Base-by-base conservation (phyloP, 2,888 invertebrate species). In the Pyrgus malvae region DNA sequence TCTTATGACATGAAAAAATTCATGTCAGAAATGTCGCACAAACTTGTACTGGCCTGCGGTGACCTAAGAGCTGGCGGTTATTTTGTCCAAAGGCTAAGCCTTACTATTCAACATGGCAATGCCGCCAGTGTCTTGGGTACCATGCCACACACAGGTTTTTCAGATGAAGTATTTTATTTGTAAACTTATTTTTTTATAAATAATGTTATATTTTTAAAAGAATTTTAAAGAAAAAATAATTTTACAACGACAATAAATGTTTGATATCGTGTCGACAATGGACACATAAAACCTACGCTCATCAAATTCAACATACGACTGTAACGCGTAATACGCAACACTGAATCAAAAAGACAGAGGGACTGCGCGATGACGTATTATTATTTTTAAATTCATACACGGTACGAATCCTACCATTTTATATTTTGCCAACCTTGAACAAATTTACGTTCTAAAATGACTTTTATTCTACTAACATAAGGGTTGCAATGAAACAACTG, bases 321-420 rank as follows among this genome's bases (percentile, higher is more conserved):
- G 72, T 73, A 76, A 76, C 76, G 70, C 70, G 71, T 70, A 75
- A 74, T 68, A 78, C 80, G 83, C 74, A 74, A 83, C 80, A 76
- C 66, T 75, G 78, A 70, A 72, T 75, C 76, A 70, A 81, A 87
- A 86, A 86, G 83, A 87, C 84, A 78, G 76, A 84, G 86, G 81
- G 83, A 78, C 68, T 64, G 66, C 49, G 69, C 70, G 74, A 80
- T 84, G 82, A 84, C 78, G 81, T 80, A 80, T 84, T 84, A 85
- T 86, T 85, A 86, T 82, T 84, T 85, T 81, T 77, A 84, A 87
- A 85, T 82, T 85, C 83, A 83, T 83, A 82, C 70, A 78, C 72
- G 67, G 65, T 70, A 68, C 57, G 64, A 65, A 67, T 64, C 65
- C 58, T 53, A 41, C 58, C 49, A 59, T 55, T 55, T 41, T 33